Evolutionary conservation across 2,888 invertebrate genomes (phyloP).

Genomic region (Ectemnius continuus): DNA sequence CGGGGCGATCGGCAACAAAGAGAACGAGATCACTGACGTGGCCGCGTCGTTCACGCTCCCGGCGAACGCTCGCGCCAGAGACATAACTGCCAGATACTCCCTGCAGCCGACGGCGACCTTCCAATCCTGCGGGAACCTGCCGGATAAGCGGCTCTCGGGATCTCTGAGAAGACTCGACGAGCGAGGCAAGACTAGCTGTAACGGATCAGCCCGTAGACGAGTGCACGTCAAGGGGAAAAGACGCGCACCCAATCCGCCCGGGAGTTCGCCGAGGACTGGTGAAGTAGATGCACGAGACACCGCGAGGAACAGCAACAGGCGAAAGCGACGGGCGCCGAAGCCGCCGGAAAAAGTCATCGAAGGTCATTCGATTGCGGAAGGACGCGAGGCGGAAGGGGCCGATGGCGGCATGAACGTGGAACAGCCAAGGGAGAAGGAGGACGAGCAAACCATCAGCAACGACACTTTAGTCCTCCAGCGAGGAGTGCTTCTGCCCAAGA

Average conservation of each 20-base stretch:
- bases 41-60: conserved; percentile 64
- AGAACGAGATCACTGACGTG: conserved; percentile 35
- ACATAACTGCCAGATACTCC: conserved; percentile 71
- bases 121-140: conserved; percentile 67
- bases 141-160: conserved; percentile 27
- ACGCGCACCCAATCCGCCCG: conserved; percentile 86
- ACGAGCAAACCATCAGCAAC: conserved; percentile 67
- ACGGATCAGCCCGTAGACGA: conserved; percentile 81
- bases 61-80: conserved; percentile 58
- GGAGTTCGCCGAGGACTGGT: conserved; percentile 13
- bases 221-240: conserved; percentile 88
- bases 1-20: conserved; percentile 33
- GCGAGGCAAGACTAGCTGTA: conserved; percentile 82
- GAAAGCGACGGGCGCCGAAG: conserved; percentile 81
- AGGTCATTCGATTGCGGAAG: conserved; percentile 35
- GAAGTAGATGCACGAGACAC: conserved; percentile 51
- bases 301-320: conserved; percentile 54
- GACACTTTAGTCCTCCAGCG: conserved; percentile 73
- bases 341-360: conserved; percentile 76
- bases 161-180: conserved; percentile 74
- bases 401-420: conserved; percentile 55
- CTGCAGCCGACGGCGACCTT: conserved; percentile 65
- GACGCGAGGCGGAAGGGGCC: conserved; percentile 34
- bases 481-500: conserved; percentile 69
- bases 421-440: conserved; percentile 33